Evolutionary conservation across 2,888 invertebrate genomes (phyloP).

Genomic region (Empis stercorea): DNA sequence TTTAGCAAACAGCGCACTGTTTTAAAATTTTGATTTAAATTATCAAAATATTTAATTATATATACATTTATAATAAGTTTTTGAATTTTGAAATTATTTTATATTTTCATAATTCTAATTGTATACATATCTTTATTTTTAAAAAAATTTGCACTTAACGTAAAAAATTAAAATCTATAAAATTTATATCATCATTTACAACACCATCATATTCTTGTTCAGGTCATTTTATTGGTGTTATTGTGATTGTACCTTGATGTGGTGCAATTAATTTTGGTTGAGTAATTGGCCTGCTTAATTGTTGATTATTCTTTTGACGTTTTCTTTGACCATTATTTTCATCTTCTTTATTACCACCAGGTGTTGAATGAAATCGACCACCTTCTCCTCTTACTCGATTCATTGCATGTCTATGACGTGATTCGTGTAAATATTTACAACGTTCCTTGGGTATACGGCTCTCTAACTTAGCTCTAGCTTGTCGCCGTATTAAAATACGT

Average conservation of each 20-base stretch:
- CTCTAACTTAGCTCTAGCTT: slow-evolving; percentile 89
- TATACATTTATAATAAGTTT: too few relatives aligned
- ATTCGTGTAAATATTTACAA: slow-evolving; percentile 97
- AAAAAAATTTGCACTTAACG: too few relatives aligned
- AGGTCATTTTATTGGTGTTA: slow-evolving; percentile 30
- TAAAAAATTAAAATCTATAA: too few relatives aligned
- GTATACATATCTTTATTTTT: too few relatives aligned
- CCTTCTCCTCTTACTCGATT: slow-evolving; percentile 94
- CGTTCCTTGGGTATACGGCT: slow-evolving; percentile 94
- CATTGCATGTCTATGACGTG: slow-evolving; percentile 93
- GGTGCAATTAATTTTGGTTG: slow-evolving; percentile 34
- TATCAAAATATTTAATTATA: too few relatives aligned
- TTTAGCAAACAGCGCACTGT: too few relatives aligned
- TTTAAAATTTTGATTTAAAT: too few relatives aligned
- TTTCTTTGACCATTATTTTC: slow-evolving; percentile 11
- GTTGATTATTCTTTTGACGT: background rate
- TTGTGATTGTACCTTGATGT: slow-evolving; percentile 32
- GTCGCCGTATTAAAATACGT: slow-evolving; percentile 84
- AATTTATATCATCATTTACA: too few relatives aligned
- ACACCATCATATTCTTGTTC: background rate
- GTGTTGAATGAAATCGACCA: slow-evolving; percentile 84
- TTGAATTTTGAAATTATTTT: too few relatives aligned
- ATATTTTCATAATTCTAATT: too few relatives aligned
- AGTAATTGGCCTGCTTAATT: slow-evolving; percentile 13
- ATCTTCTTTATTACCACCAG: slow-evolving; percentile 23